Base-by-base conservation (phyloP, 2,888 invertebrate genomes). In the Tethea ocularis region DNA sequence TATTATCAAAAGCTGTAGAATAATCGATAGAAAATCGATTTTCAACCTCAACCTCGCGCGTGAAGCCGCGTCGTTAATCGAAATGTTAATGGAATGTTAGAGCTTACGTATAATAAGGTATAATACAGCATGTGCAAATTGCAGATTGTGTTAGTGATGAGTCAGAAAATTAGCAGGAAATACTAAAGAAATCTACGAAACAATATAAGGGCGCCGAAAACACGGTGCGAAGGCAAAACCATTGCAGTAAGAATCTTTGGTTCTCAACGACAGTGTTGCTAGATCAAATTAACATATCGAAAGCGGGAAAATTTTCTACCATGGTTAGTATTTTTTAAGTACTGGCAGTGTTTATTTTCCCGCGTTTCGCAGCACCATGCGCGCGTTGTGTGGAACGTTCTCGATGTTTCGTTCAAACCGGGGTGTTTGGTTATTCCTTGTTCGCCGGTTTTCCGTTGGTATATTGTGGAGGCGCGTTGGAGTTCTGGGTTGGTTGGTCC, bases 91-190 rank as follows among this genome's bases (percentile, higher is more conserved):
- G 86, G 82, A 86, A 82, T 86, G 86, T 87, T 83, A 85, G 74
- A 86, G 85, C 85, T 86, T 80, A 82, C 78, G 84, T 86, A 85
- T 82, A 78, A 80, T 80, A 84, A 80, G 82, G 82, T 77, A 79
- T 61, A 56, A 33, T n/a, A 38, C 17, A 68, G 61, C 52, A 71
- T 76, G 75, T 72, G 67, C 68, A 72, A 73, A 80, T 84, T 80
- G 84, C 86, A 87, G 83, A 79, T 75, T 69, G 74, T 68, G 78
- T 93, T 92, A 92, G 91, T 88, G 91, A 89, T 86, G 92, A 92
- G 92, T 90, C 91, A 54, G 91, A 91, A 90, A 89, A 84, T 93
- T 91, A 91, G 91, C 89, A 80, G 46, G 53, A 61, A 60, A 69
- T 61, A 69, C 60, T 64, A 57, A 61, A 61, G 64, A 64, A 38